phyloP scores from a whole-genome alignment of 1,140 invertebrate species.

The Dreissena polymorpha region DNA sequence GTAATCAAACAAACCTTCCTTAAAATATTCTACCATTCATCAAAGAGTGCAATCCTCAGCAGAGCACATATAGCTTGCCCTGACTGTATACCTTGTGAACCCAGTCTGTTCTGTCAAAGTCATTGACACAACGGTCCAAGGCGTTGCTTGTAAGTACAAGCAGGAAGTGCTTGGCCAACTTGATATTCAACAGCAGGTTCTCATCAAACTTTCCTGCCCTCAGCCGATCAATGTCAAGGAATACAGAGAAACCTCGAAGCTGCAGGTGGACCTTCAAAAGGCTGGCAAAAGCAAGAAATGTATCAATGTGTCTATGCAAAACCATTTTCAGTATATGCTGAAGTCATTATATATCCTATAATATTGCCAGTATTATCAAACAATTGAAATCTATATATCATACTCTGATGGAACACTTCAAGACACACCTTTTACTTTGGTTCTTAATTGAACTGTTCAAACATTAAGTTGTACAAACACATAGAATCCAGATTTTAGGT shows the following conservation, averaged over 20 bases:
- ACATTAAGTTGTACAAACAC: too few species aligned
- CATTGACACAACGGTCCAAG: slow-evolving; percentile 94
- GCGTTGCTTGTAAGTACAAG: slow-evolving; percentile 97
- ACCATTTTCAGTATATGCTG: neutral
- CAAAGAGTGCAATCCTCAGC: too few species aligned
- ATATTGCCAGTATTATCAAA: too few species aligned
- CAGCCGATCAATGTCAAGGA: slow-evolving; percentile 78
- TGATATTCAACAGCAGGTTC: slow-evolving; percentile 97
- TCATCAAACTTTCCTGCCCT: slow-evolving; percentile 94
- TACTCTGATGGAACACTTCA: too few species aligned
- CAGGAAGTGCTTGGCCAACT: slow-evolving; percentile 97
- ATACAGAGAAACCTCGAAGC: slow-evolving; percentile 87
- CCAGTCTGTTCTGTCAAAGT: slow-evolving; percentile 98
- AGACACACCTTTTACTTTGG: too few species aligned
- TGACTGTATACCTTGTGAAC: slow-evolving; percentile 87
- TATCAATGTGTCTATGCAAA: neutral
- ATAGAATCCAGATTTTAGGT: too few species aligned
- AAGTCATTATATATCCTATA: too few species aligned
- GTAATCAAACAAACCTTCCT: too few species aligned
- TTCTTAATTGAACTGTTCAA: too few species aligned
- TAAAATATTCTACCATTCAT: too few species aligned
- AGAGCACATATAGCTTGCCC: too few species aligned
- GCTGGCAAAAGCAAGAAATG: slow-evolving; percentile 79
- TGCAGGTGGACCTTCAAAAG: slow-evolving; percentile 94
- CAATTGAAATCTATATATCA: too few species aligned